Conservation (phyloP, 2,113 vertebrate species). For the Ia io region DNA sequence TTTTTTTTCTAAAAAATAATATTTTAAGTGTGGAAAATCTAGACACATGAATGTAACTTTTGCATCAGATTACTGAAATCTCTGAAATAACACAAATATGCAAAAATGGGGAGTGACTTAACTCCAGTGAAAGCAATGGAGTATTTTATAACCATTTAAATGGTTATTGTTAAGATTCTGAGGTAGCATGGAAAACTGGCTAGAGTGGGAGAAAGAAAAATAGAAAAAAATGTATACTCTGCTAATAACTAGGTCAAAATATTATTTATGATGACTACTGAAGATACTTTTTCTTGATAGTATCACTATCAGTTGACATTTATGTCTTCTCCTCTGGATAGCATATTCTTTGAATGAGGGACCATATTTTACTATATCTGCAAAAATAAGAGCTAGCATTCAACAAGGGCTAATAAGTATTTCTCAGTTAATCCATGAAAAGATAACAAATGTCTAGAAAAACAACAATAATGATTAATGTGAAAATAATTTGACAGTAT, state of each 20-base stretch:
- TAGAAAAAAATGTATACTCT: neutral
- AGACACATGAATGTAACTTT: neutral
- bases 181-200: neutral
- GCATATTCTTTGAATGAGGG: neutral
- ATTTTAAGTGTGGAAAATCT: neutral
- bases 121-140: neutral
- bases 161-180: neutral
- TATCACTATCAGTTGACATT: neutral
- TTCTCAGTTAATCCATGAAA: neutral
- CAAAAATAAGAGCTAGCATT: neutral
- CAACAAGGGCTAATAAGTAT: neutral
- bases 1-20: neutral
- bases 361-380: neutral
- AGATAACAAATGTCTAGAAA: neutral
- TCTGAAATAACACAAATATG: neutral
- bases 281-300: neutral
- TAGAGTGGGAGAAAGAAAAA: neutral
- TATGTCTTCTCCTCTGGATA: neutral
- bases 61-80: neutral
- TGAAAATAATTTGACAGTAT: neutral
- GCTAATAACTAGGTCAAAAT: neutral
- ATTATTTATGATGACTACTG: neutral
- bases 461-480: neutral
- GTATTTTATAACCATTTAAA: neutral
- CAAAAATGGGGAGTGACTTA: neutral